Base-by-base conservation (phyloP, 1,140 invertebrate species). In the Achroia grisella region DNA sequence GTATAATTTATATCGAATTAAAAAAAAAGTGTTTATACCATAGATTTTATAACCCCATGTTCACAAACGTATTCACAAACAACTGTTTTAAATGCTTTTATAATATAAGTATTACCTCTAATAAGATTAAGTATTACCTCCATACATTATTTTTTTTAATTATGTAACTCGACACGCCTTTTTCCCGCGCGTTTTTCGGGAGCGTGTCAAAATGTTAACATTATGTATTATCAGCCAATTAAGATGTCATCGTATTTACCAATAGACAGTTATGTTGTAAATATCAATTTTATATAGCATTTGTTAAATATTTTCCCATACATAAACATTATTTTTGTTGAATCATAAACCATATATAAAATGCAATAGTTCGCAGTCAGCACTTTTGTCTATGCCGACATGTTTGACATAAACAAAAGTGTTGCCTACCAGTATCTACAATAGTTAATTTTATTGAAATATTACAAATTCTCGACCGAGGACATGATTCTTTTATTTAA, bases 121-220 rank as follows among this genome's bases (percentile, higher is more conserved):
- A 60, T 77, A 73, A 69, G 72, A 52, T 71, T 83, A 83, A 83
- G 79, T 83, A 83, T 83, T 82, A 82, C 69, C 71, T 76, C 66
- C 64, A 67, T 60, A 50, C 64, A 67, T 78, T 73, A 71, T 71
- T 71, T 49, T 71, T 44, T 61, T 63, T 64, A 52, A 14, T n/a
- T 15, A 54, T 59, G 43, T 65, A 62, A 52, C 49, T 33, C 44
- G 48, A 45, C 45, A 17, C 36, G 44, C 41, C 54, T 49, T 40
- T 40, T 35, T 11, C 12, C 14, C 5, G 12, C 8, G 10, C 11
- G 34, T 13, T 14, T 23, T 23, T 23, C n/a, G 34, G 10, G 11
- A 6, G 2, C 17, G 6, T 9, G 34, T 4, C 31, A 17, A 42
- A 23, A 30, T 47, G 37, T 52, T 39, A 28, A 39, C 23, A 23